Evolutionary conservation across 2,888 invertebrate species (phyloP), one percentile per base, ranked within the genome.

Genomic region (Chorisops tibialis): DNA sequence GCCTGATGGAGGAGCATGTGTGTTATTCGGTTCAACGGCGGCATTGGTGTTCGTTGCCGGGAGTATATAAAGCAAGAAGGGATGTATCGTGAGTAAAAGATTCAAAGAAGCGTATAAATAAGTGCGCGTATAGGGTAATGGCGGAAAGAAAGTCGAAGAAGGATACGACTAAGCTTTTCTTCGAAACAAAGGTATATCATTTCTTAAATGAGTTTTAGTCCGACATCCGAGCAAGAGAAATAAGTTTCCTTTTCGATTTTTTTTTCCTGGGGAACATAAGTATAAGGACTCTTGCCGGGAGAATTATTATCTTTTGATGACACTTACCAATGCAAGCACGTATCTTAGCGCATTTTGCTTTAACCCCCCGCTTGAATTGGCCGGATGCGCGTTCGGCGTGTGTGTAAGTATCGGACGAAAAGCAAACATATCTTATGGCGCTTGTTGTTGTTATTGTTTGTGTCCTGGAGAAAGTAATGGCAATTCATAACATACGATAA

Each of bases 291-390:
- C 59, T 45, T 30, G 39, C 24, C 12, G 47, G 39, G 58, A 64
- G 59, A 64, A 62, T 61, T 64, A 64, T 64, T 59, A 61, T 61
- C 51, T 64, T 64, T 62, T 64, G 64, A 64, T 64, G 62, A 62
- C 64, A 61, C 51, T 58, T 61, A 43, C 61, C 61, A 58, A 58
- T 61, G 61, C 59, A 59, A 24, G 51, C 59, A 64, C 64, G 56
- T 61, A 61, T 30, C 43, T 49, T 56, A 39, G 35, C 52, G 21
- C n/a, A 41, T 41, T n/a, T n/a, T 14, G 50, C 50, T 21, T 24
- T 21, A 6, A 11, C n/a, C 12, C 2, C 16, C 22, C 22, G 3
- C 11, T 21, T 22, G 48, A n/a, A 48, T 48, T 48, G 19, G 9
- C 22, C 22, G 24, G 48, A 48, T 48, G n/a, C n/a, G 12, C 2